phyloP scores from a whole-genome alignment of 2,113 vertebrate species.

The Chloropsis cyanopogon region DNA sequence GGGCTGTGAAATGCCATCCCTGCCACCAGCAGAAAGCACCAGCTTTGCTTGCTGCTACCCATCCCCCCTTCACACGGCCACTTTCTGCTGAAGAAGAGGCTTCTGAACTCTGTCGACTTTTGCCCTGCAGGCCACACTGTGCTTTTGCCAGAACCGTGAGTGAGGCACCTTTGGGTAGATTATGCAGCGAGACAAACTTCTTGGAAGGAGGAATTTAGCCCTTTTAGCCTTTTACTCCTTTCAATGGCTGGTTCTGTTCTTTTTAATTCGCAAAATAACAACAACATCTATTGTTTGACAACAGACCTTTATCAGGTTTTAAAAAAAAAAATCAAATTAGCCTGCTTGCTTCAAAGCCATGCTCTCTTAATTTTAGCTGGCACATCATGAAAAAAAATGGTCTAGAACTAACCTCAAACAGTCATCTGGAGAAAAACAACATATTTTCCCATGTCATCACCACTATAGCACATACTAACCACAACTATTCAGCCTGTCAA shows the following conservation, averaged over 20 bases:
- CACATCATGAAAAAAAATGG: conserved; percentile 26
- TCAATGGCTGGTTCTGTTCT: neutral
- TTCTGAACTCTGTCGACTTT: neutral
- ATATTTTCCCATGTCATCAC: conserved; percentile 33
- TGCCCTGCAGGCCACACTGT: neutral
- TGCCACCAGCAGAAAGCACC: neutral
- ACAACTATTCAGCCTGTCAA: conserved; percentile 45
- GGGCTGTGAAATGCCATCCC: neutral
- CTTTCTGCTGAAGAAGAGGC: neutral
- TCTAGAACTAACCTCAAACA: conserved; percentile 38
- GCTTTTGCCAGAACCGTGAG: neutral
- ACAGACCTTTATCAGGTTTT: neutral
- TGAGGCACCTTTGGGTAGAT: neutral
- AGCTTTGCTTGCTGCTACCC: neutral
- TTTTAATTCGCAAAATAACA: neutral
- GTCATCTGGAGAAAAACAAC: conserved; percentile 44
- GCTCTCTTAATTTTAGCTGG: conserved; percentile 10
- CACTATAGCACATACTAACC: conserved; percentile 34
- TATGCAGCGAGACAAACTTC: neutral
- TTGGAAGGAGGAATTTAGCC: neutral
- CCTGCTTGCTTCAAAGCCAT: conserved; percentile 39
- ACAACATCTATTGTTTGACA: neutral
- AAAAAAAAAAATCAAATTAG: conserved; percentile 1
- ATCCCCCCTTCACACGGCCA: neutral
- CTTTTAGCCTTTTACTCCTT: neutral